Evolutionary conservation across 2,797 vertebrate genomes (phyloP), one percentile per base, ranked within the genome.

Genomic region (Acrocephalus scirpaceus): DNA sequence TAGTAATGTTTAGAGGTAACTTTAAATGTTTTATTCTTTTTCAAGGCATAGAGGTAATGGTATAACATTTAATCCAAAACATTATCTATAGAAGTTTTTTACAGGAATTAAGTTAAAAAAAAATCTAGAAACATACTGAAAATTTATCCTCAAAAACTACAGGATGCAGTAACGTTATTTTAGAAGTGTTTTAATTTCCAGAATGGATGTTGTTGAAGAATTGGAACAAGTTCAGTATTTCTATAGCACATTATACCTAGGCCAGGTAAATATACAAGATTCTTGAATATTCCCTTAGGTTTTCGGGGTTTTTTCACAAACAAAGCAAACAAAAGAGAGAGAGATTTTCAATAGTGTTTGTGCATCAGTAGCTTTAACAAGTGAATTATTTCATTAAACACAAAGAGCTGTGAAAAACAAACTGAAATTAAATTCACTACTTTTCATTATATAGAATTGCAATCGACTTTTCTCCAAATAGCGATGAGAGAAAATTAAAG

Each of bases 131-230:
- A 60, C 7, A 29, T 25, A 25, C 17, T 40, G 16, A 89, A 86
- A 72, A 64, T 20, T 38, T 64, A 64, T 34, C 12, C 18, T 62
- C 5, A 48, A 62, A 75, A 86, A 25, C 10, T 53, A 50, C 20
- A 58, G 30, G 8, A 5, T 75, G 7, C 14, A 72, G 38, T 45
- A 67, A n/a, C 0, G 0, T 29, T 73, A 13, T 56, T 47, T 75
- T 58, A 71, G 6, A 81, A 71, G 10, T 32, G 8, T 21, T 3
- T 54, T 78, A 20, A 65, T 65, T 81, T 92, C 30, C 67, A 77
- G 62, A 76, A 78, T 64, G 9, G 10, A 4, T n/a, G 13, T 13
- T 72, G 16, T 27, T 54, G 44, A 88, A 87, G 20, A 79, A 50
- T 9, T 58, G 25, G 45, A 78, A 27, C 3, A 67, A 44, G 4